Percentiles rank a stretch among this genome's conserved stretches.
Evolutionary conservation across 2,113 vertebrate genomes (phyloP).

Genomic region (Phrynosoma blainvillii): DNA sequence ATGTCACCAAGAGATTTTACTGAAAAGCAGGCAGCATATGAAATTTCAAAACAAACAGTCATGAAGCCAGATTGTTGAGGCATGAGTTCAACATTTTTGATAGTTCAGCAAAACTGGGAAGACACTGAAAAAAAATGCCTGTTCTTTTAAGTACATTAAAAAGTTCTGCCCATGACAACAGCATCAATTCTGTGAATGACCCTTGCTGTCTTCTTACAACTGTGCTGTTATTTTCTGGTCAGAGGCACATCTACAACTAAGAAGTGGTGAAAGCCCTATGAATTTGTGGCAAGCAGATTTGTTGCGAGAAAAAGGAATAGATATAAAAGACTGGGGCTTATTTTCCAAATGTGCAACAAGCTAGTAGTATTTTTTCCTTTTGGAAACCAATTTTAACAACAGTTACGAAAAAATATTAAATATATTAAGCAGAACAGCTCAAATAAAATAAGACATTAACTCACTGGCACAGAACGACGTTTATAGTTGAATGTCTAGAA

Average conservation of each 20-base stretch:
- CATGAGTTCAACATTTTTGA: slow-evolving; percentile 8
- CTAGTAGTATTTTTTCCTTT: slow-evolving; percentile 31
- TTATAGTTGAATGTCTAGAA: slow-evolving; percentile 60
- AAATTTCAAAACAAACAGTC: neutral
- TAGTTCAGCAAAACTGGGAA: neutral
- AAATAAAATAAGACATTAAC: slow-evolving; percentile 41
- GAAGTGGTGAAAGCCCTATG: neutral
- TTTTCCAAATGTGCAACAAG: slow-evolving; percentile 44
- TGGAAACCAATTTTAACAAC: slow-evolving; percentile 23
- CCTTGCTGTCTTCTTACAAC: neutral
- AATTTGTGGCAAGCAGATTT: neutral
- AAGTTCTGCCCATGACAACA: slow-evolving; percentile 23
- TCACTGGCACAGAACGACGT: slow-evolving; percentile 52
- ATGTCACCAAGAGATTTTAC: neutral
- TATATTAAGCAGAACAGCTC: slow-evolving; percentile 36
- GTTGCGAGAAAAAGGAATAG: neutral
- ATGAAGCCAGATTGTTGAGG: neutral
- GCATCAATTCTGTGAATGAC: slow-evolving; percentile 2
- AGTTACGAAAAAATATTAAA: slow-evolving; percentile 9
- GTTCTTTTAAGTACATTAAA: neutral
- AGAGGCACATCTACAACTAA: neutral
- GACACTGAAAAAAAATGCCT: neutral
- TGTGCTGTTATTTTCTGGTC: neutral
- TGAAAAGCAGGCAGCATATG: neutral
- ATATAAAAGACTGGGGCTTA: slow-evolving; percentile 16